A percentile compares a stretch with the other conserved stretches of the same genome.
These are phyloP conservation scores for Acronicta alni DNA, from an alignment of 2,888 invertebrate genomes.

Conservation along the genomic window DNA sequence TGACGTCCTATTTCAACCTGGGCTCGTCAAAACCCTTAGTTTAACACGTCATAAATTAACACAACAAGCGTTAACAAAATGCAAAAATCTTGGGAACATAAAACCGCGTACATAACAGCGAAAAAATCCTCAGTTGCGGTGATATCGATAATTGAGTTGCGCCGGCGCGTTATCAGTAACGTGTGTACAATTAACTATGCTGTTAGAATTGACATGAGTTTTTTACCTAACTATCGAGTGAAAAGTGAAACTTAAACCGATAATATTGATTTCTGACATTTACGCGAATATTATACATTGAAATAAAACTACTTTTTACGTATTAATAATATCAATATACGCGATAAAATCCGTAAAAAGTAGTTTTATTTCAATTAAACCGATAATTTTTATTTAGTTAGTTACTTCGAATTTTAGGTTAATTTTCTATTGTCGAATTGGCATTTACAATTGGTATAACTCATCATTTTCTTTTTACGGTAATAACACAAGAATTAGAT, in stretches of 20 bases:
- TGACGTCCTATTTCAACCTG: too few relatives aligned
- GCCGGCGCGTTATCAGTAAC: slow-evolving; percentile 54
- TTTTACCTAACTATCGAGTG: slow-evolving; percentile 17
- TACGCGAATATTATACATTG: too few relatives aligned
- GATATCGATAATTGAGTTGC: slow-evolving; percentile 60
- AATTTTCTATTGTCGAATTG: too few relatives aligned
- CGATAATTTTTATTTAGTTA: slow-evolving; percentile 1
- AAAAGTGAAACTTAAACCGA: slow-evolving; percentile 1
- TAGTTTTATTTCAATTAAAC: too few relatives aligned
- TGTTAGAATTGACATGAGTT: slow-evolving; percentile 50
- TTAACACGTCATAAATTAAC: slow-evolving; percentile 7
- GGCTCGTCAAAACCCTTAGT: too few relatives aligned
- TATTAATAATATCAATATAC: too few relatives aligned
- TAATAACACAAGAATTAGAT: too few relatives aligned
- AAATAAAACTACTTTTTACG: too few relatives aligned
- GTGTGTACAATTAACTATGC: slow-evolving; percentile 59
- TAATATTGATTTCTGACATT: slow-evolving; percentile 2
- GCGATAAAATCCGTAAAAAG: too few relatives aligned
- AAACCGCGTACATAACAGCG: slow-evolving; percentile 42
- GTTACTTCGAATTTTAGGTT: neutral
- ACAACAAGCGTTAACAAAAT: slow-evolving; percentile 31
- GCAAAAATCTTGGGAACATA: slow-evolving; percentile 31
- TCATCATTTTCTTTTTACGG: too few relatives aligned
- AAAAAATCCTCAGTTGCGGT: slow-evolving; percentile 48
- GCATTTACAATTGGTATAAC: too few relatives aligned